Conservation (phyloP, 2,113 vertebrate species). For the Glaucidium brasilianum region DNA sequence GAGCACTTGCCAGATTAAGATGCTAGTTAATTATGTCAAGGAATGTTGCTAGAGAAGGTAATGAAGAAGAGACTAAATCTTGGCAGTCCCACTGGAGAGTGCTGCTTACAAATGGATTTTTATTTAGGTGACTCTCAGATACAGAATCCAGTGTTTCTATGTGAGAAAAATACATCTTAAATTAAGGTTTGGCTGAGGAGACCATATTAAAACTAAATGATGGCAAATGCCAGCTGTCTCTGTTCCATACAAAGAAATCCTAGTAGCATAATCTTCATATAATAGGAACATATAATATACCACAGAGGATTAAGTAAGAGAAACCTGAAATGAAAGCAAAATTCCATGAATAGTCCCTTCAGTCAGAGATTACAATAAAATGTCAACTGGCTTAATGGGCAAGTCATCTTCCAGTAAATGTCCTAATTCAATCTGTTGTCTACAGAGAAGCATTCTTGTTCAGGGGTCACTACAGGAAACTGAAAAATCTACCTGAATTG, state of each 20-base stretch:
- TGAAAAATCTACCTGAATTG: constrained; percentile 16
- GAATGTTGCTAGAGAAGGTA: not conserved
- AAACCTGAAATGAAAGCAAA: constrained; percentile 46
- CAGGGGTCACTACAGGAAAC: not conserved
- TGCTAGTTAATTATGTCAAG: not conserved
- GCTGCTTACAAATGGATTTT: not conserved
- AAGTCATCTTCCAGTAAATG: constrained; percentile 58
- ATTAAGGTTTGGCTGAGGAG: not conserved
- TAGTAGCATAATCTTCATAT: constrained; percentile 29
- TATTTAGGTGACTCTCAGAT: not conserved
- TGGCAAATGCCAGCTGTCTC: not conserved
- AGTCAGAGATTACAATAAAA: constrained; percentile 59
- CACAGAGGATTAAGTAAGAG: constrained; percentile 27
- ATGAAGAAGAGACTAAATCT: not conserved
- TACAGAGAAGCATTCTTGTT: constrained; percentile 13
- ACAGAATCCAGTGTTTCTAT: not conserved
- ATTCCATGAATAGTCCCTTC: constrained; percentile 53
- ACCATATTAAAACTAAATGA: not conserved
- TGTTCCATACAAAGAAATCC: constrained; percentile 41
- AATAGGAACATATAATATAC: constrained; percentile 31
- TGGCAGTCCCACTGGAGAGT: not conserved
- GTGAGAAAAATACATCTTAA: not conserved
- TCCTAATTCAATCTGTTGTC: constrained; percentile 62
- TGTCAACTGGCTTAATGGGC: constrained; percentile 47
- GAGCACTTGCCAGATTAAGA: not conserved